phyloP scores from a whole-genome alignment of 2,113 vertebrate genomes.

The Istiophorus platypterus region DNA sequence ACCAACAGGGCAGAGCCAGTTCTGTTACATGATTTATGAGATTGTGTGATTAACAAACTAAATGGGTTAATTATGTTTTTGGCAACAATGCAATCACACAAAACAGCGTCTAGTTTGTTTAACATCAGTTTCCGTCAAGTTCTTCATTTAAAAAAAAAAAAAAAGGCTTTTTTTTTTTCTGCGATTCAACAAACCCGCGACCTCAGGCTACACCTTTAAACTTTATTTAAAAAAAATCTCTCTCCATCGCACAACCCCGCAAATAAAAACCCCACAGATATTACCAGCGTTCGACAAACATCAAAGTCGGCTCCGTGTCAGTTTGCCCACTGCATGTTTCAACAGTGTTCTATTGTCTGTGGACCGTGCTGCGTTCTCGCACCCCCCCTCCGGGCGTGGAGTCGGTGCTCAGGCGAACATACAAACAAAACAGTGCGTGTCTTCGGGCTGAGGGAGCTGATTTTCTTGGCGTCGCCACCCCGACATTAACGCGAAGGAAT shows the following conservation, averaged over 20 bases:
- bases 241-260: neutral
- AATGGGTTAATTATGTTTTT: neutral
- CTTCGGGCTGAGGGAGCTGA: conserved; percentile 38
- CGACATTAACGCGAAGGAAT: conserved; percentile 13
- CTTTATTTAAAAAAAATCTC: too few relatives aligned
- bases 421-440: neutral
- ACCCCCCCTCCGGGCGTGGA: neutral
- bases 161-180: too few relatives aligned
- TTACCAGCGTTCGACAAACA: neutral
- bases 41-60: neutral
- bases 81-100: neutral
- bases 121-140: neutral
- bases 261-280: neutral
- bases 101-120: neutral
- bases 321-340: conserved; percentile 17
- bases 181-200: too few relatives aligned
- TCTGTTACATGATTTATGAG: too few relatives aligned
- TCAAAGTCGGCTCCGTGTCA: neutral
- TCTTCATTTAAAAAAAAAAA: neutral
- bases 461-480: conserved; percentile 41
- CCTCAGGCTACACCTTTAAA: neutral
- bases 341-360: conserved; percentile 2
- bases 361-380: neutral
- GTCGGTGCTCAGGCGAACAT: conserved; percentile 1
- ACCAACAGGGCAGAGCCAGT: too few relatives aligned